Base-by-base conservation (phyloP, 30 jellyfish, hydroid and myxozoan genomes). In the Hydractinia symbiolongicarpus region DNA sequence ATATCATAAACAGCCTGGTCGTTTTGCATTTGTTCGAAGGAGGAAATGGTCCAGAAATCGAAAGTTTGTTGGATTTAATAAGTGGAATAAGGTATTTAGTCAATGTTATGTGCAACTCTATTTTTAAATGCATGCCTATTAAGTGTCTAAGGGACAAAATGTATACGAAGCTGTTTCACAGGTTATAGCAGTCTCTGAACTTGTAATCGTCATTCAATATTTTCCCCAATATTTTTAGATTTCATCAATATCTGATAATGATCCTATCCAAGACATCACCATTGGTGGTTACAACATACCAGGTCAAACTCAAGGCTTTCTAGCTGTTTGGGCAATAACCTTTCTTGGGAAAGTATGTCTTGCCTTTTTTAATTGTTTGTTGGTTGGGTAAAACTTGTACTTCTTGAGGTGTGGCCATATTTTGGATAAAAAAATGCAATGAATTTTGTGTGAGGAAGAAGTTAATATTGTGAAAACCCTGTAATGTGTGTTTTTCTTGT, bases 251-350 rank as follows among this genome's bases (percentile, higher is more conserved):
- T 6, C 74, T 8, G 60, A 66, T 44, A 71, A 71, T 57, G 98
- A 91, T 62, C 96, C 96, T 15, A 73, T 86, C 21, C 96, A 86
- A 73, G 98, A 91, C 76, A 87, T 91, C 53, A 67, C 93, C 6
- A 72, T 86, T 60, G 98, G 98, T 14, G 95, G 98, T 8, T 44
- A 89, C 61, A 53, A 11, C 61, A 50, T 91, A 50, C 88, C 90
- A 16, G 73, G 95, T 17, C 98, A 91, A 77, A 53, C 72, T 0
- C 84, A 90, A 49, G 95, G 95, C 6, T 87, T 67, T 62, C 86
- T 91, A 4, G 78, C 95, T 6, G 90, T 83, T 58, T 91, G 98
- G 98, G 95, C 93, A 13, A 76, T 87, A 50, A 91, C 98, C 60
- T 87, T 91, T 54, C 79, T 93, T 61, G 98, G 98, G 44, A 86